These are phyloP conservation scores for Gasteruption jaculator DNA, from an alignment of 2,888 invertebrate genomes.

Conservation along the genomic window DNA sequence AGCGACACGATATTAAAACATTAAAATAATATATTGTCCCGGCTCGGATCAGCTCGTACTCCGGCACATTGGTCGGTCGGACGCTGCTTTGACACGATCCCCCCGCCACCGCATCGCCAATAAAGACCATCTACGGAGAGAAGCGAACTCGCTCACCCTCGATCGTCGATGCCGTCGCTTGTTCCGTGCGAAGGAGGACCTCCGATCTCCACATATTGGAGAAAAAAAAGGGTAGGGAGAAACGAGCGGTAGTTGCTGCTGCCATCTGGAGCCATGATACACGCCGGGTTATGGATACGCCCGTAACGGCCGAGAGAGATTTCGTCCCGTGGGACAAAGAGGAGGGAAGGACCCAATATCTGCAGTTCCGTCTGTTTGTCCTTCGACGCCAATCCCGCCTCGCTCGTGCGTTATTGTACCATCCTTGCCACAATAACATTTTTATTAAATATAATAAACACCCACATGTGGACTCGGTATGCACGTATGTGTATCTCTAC, in stretches of 20 bases:
- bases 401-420: constrained; percentile 29
- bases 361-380: constrained; percentile 29
- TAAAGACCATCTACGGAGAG: too few species aligned
- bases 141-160: not conserved
- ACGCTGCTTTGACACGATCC: constrained; percentile 36
- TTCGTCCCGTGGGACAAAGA: constrained; percentile 17
- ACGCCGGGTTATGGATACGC: constrained; percentile 27
- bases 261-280: constrained; percentile 35
- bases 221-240: too few species aligned
- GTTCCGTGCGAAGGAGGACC: constrained; percentile 10
- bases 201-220: too few species aligned
- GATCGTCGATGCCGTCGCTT: constrained; percentile 2
- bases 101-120: constrained; percentile 34
- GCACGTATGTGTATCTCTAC: not conserved
- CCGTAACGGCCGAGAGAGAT: constrained; percentile 15
- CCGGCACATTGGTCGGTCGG: too few species aligned
- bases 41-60: constrained; percentile 36
- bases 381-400: constrained; percentile 30
- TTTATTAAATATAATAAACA: constrained; percentile 39
- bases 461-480: constrained; percentile 12
- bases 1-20: constrained; percentile 50
- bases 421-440: constrained; percentile 35
- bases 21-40: constrained; percentile 48
- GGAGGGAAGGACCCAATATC: constrained; percentile 32
- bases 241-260: constrained; percentile 26